A percentile compares a stretch with the other conserved stretches of the same genome.
These are phyloP conservation scores for Ridgeia piscesae DNA, from an alignment of 1,140 invertebrate genomes.

Conservation along the genomic window DNA sequence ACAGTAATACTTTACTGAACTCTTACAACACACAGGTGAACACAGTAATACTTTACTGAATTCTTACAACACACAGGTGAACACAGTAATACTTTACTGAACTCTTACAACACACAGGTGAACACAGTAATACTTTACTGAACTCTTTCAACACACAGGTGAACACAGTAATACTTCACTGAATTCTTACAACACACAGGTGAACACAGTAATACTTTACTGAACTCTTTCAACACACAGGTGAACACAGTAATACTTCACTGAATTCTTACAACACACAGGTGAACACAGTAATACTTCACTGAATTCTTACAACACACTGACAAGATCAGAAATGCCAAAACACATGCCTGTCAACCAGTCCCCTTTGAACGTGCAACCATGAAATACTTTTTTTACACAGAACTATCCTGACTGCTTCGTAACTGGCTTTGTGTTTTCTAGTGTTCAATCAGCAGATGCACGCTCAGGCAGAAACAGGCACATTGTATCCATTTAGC, in stretches of 20 bases:
- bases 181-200: neutral
- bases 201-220: neutral
- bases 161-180: neutral
- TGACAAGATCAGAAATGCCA: neutral
- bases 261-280: conserved; percentile 9
- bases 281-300: neutral
- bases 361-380: no score
- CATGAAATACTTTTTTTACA: no score
- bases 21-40: neutral
- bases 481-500: no score
- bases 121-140: neutral
- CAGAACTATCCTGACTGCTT: no score
- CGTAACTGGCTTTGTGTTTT: no score
- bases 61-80: no score
- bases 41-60: neutral
- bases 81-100: neutral
- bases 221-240: no score
- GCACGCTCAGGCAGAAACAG: no score
- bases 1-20: neutral
- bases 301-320: neutral
- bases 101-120: neutral
- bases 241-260: neutral
- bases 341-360: neutral
- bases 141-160: no score
- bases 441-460: no score